A percentile compares a stretch with the other conserved stretches of the same genome.
These are phyloP conservation scores for Drosophila ustulata DNA, from an alignment of 2,888 invertebrate genomes.

Conservation along the genomic window DNA sequence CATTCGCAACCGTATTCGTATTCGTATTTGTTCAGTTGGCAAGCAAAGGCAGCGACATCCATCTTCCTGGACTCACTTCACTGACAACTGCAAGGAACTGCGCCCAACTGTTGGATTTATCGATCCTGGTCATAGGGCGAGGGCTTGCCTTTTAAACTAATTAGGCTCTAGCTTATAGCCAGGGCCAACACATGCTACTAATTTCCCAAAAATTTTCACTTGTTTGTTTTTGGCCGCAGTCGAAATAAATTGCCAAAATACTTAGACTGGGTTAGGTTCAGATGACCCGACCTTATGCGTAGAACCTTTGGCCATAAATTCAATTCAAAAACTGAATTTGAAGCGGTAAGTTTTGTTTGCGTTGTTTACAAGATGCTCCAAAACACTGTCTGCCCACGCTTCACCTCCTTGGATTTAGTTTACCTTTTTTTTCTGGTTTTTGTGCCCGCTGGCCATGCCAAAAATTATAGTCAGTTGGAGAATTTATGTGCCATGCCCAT, in stretches of 20 bases:
- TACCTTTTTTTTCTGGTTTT: slow-evolving; percentile 2
- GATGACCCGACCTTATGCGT: slow-evolving; percentile 31
- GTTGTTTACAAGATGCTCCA: slow-evolving; percentile 63
- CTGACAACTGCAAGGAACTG: slow-evolving; percentile 74
- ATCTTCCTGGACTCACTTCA: slow-evolving; percentile 59
- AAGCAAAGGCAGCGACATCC: slow-evolving; percentile 53
- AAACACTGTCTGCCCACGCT: not conserved
- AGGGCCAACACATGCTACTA: slow-evolving; percentile 52
- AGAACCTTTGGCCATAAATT: slow-evolving; percentile 65
- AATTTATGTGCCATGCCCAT: slow-evolving; percentile 68
- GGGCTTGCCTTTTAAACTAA: slow-evolving; percentile 73
- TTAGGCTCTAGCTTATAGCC: slow-evolving; percentile 51
- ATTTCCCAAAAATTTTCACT: slow-evolving; percentile 61
- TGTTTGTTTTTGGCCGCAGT: slow-evolving; percentile 69
- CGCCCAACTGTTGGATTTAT: slow-evolving; percentile 70
- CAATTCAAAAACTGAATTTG: slow-evolving; percentile 64
- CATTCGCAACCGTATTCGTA: not conserved
- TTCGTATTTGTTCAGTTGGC: slow-evolving; percentile 44
- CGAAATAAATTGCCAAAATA: slow-evolving; percentile 64
- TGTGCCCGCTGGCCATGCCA: slow-evolving; percentile 2
- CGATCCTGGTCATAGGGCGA: slow-evolving; percentile 34
- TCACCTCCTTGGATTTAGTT: slow-evolving; percentile 4
- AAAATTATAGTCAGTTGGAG: slow-evolving; percentile 58
- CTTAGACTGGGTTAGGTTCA: slow-evolving; percentile 34
- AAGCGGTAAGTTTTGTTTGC: slow-evolving; percentile 64